Conservation (phyloP, 2,797 vertebrate species). For the Coregonus ussuriensis region DNA sequence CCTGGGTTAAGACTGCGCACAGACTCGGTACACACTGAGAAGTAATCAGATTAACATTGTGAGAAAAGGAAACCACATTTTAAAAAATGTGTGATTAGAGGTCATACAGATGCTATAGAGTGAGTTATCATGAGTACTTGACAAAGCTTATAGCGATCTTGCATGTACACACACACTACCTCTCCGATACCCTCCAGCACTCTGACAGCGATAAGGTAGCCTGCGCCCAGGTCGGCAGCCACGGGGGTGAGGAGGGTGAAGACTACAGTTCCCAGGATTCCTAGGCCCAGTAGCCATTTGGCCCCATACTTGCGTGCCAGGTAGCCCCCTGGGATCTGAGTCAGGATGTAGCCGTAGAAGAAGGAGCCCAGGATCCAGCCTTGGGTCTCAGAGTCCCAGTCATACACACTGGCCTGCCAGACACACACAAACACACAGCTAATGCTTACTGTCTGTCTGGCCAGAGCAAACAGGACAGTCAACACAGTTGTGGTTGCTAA, state of each 20-base stretch:
- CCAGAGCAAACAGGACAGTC: not conserved
- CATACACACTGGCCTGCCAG: slow-evolving; percentile 85
- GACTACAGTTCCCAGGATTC: slow-evolving; percentile 85
- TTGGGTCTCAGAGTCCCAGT: slow-evolving; percentile 92
- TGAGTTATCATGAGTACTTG: not conserved
- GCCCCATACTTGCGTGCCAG: slow-evolving; percentile 86
- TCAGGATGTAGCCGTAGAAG: slow-evolving; percentile 98
- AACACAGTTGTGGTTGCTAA: not conserved
- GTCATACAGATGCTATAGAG: not conserved
- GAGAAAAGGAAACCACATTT: not conserved
- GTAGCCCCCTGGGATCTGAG: slow-evolving; percentile 95
- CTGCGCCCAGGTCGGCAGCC: slow-evolving; percentile 87
- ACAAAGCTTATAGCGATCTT: not conserved
- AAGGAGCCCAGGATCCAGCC: slow-evolving; percentile 98
- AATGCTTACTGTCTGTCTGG: not conserved
- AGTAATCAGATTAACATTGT: not conserved
- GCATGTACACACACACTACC: slow-evolving; percentile 70
- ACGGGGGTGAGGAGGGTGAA: slow-evolving; percentile 92
- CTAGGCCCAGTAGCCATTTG: slow-evolving; percentile 89
- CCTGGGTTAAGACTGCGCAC: not conserved
- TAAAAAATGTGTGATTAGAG: not conserved
- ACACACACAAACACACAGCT: slow-evolving; percentile 10
- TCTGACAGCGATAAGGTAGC: slow-evolving; percentile 87
- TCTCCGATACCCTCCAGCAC: slow-evolving; percentile 93
- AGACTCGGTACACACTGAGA: not conserved